These are phyloP conservation scores for Conus betulinus DNA, from an alignment of 1,140 invertebrate species.

Conservation along the genomic window DNA sequence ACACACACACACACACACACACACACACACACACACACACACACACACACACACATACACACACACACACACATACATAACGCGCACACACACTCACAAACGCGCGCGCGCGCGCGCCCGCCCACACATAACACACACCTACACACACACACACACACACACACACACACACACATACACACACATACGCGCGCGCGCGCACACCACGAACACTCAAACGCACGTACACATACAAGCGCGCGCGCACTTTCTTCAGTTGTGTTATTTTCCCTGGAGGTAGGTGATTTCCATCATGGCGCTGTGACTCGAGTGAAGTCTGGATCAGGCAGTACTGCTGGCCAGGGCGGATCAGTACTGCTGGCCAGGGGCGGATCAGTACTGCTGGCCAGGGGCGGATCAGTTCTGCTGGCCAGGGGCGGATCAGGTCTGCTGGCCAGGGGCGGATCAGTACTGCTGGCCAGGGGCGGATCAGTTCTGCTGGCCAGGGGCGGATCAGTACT, in stretches of 20 bases:
- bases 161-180: background rate
- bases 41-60: background rate
- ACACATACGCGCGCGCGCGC: background rate
- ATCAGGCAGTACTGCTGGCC: no score
- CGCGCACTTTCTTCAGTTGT: background rate
- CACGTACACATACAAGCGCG: background rate
- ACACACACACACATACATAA: background rate
- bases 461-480: no score
- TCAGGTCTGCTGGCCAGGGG: no score
- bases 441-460: no score
- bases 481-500: no score
- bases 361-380: no score
- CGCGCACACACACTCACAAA: background rate
- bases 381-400: no score
- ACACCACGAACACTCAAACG: background rate
- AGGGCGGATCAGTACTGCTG: no score
- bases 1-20: background rate
- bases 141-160: constrained; percentile 12
- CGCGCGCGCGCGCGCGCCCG: background rate
- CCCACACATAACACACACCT: background rate
- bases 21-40: constrained; percentile 10
- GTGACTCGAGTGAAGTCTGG: no score
- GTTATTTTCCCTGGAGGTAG: no score
- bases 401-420: no score
- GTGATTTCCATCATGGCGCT: no score